Conservation (phyloP, 2,113 vertebrate species). For the Antechinus stuartii region DNA sequence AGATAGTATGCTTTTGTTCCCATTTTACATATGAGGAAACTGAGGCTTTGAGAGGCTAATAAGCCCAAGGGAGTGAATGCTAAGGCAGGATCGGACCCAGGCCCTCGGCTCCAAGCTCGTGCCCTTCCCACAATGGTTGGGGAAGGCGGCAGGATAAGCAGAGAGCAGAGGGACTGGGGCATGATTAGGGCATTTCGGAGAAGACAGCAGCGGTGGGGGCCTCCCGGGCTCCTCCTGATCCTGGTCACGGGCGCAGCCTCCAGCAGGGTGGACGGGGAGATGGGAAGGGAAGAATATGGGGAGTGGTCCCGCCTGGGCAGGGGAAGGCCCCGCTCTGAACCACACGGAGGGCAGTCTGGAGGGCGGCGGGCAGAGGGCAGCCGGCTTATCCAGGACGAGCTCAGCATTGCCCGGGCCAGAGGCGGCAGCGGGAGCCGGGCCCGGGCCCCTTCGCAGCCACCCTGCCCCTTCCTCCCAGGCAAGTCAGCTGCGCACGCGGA, state of each 20-base stretch:
- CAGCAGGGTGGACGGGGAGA: neutral
- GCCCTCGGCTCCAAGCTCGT: neutral
- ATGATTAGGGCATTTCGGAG: rapidly evolving
- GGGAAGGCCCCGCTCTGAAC: neutral
- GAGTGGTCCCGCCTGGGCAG: neutral
- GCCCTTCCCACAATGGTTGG: neutral
- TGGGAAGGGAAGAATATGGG: neutral
- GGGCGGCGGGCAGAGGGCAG: no score
- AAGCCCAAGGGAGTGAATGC: no score
- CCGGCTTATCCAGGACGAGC: neutral
- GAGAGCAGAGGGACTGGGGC: neutral
- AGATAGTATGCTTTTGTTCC: neutral
- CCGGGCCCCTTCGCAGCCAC: neutral
- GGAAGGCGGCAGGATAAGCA: neutral
- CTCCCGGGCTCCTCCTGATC: neutral
- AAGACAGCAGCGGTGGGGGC: neutral
- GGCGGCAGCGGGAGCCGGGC: neutral
- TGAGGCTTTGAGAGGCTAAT: neutral
- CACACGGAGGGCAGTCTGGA: neutral
- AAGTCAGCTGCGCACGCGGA: constrained; percentile 73
- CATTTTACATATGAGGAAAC: neutral
- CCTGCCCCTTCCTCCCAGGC: constrained; percentile 51
- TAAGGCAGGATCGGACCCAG: neutral
- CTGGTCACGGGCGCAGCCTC: rapidly evolving
- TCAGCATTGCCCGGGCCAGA: no score